Evolutionary conservation across 2,888 invertebrate genomes (phyloP), one percentile per base, ranked within the genome.

Genomic region (Brachyopa scutellaris): DNA sequence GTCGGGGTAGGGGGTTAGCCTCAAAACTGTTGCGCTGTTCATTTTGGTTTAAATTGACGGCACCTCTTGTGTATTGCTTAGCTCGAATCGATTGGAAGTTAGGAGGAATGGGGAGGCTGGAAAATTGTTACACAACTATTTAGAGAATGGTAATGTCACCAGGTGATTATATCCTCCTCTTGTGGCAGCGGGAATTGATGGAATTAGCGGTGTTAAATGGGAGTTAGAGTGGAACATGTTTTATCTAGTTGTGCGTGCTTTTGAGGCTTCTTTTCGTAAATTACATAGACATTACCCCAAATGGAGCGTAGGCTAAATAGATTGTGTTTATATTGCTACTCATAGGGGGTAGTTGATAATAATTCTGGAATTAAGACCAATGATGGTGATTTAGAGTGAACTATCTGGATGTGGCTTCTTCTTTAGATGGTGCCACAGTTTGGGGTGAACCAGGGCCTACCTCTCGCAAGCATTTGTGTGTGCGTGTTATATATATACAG

Each of bases 161-260:
- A 76, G 70, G 80, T 76, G 69, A 80, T 80, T 76, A 69, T 64
- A 53, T 70, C 55, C 76, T 70, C 55, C 76, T 64, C 49, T 36
- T 62, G 67, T 11, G 29, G 74, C 49, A 62, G 40, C 49, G 40
- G 45, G 80, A 69, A 74, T 80, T 69, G 74, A 67, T 69, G 62
- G 80, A 76, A 80, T 80, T 80, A 80, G 80, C 64, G 72, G 62
- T 76, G 76, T 80, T 76, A 76, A 80, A 70, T 80, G 62, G 74
- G 61, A 67, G 45, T 74, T 53, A 31, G 59, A 79, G 53, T 69
- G 62, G 40, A 62, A 62, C 67, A 74, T 80, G 62, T 11, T 74
- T 55, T 61, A 67, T 67, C 67, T 69, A 57, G 74, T 49, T 61
- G 74, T 62, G 79, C 66, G 67, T 74, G 61, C 74, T 49, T 55